These are phyloP conservation scores for Glossophaga mutica DNA, from an alignment of 2,797 vertebrate species.

Conservation along the genomic window DNA sequence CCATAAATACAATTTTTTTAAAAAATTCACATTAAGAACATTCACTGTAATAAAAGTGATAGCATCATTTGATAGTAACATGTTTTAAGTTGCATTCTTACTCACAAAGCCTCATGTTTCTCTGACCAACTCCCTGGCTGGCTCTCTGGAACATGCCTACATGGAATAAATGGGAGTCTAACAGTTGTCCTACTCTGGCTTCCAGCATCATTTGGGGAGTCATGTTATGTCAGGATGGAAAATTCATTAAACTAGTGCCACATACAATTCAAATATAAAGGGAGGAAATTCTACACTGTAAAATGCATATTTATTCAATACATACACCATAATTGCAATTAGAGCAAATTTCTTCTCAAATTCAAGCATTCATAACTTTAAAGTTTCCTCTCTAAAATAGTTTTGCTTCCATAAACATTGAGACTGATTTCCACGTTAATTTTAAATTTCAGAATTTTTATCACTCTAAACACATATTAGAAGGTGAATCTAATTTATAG, in stretches of 20 bases:
- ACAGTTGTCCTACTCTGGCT: background rate
- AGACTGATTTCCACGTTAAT: background rate
- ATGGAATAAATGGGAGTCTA: too few relatives aligned
- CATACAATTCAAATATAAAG: background rate
- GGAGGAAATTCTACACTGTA: background rate
- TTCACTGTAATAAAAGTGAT: background rate
- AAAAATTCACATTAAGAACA: background rate
- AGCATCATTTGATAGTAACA: background rate
- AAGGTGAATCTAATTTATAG: conserved; percentile 25
- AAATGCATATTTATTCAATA: background rate
- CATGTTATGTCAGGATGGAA: background rate
- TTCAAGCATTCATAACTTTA: background rate
- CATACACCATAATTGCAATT: background rate
- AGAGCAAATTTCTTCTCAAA: background rate
- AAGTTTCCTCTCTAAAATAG: background rate
- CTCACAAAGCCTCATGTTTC: background rate
- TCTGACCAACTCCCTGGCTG: background rate
- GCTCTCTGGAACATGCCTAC: background rate
- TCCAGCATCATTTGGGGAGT: background rate
- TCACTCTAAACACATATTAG: conserved; percentile 32
- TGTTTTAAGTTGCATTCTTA: background rate
- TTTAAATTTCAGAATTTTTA: conserved; percentile 30
- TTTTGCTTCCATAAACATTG: background rate
- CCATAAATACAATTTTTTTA: background rate
- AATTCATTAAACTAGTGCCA: background rate